These are phyloP conservation scores for Delia radicum DNA, from an alignment of 1,140 invertebrate genomes.

Conservation along the genomic window DNA sequence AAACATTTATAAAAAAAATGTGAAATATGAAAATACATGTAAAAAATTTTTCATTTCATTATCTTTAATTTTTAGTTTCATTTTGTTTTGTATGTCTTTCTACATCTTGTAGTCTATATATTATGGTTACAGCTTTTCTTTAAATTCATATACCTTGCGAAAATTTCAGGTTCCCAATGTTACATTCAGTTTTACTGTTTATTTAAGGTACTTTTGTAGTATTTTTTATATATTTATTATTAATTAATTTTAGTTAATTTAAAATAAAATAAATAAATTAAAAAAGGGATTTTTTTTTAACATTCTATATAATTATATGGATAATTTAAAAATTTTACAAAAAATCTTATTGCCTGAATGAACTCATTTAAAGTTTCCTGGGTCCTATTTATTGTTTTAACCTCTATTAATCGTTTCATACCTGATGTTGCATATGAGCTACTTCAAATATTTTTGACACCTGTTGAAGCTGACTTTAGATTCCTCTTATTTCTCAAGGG, in stretches of 20 bases:
- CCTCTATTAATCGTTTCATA: no score
- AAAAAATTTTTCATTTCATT: background rate
- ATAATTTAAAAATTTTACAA: no score
- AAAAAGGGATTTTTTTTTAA: background rate
- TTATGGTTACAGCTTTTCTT: background rate
- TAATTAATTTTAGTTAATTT: background rate
- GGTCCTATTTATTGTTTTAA: no score
- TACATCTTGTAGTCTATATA: background rate
- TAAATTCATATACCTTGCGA: background rate
- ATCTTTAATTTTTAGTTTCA: background rate
- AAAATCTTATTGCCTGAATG: no score
- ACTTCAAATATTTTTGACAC: no score
- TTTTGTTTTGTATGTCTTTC: background rate
- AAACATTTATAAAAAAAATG: background rate
- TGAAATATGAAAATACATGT: constrained; percentile 3
- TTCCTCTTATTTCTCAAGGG: no score
- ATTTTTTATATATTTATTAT: background rate
- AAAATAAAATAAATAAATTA: background rate
- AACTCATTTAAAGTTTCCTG: no score
- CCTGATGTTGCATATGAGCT: no score
- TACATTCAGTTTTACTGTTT: constrained; percentile 18
- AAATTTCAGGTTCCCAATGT: constrained; percentile 11
- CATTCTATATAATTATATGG: no score
- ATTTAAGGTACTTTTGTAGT: constrained; percentile 20
- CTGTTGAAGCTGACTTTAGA: no score